Percentiles rank a stretch among this genome's conserved stretches.
Evolutionary conservation across 2,797 vertebrate species (phyloP).

Genomic region (Pyrocephalus nanus): DNA sequence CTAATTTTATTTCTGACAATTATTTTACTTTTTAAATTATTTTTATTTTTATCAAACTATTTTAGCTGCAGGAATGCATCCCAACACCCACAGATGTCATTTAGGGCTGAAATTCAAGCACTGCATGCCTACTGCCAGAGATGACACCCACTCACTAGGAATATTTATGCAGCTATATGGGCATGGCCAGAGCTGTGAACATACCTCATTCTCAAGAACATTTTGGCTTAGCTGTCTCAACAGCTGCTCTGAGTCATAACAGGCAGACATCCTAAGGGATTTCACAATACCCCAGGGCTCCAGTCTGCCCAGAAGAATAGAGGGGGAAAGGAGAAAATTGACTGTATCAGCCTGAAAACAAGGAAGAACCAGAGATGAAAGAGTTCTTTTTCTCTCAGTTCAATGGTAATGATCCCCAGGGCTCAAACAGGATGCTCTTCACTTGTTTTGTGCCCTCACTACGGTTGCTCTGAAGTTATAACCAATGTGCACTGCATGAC

Average conservation of each 20-base stretch:
- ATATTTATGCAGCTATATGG: slow-evolving; percentile 31
- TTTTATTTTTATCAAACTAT: slow-evolving; percentile 18
- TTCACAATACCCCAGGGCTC: neutral
- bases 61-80: slow-evolving; percentile 10
- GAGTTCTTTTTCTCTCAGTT: neutral
- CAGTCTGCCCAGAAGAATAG: neutral
- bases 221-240: neutral
- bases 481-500: neutral
- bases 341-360: neutral
- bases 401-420: neutral
- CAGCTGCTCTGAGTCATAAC: slow-evolving; percentile 50
- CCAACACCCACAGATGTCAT: slow-evolving; percentile 37
- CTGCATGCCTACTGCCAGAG: neutral
- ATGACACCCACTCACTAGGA: slow-evolving; percentile 47
- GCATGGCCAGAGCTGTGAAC: neutral
- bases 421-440: neutral
- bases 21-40: neutral
- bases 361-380: neutral
- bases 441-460: neutral
- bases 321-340: neutral
- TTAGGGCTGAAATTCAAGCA: slow-evolving; percentile 55
- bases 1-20: neutral
- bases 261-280: neutral
- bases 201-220: slow-evolving; percentile 23
- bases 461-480: neutral